Evolutionary conservation across 2,113 vertebrate species (phyloP).

Genomic region (Pontoporia blainvillei): DNA sequence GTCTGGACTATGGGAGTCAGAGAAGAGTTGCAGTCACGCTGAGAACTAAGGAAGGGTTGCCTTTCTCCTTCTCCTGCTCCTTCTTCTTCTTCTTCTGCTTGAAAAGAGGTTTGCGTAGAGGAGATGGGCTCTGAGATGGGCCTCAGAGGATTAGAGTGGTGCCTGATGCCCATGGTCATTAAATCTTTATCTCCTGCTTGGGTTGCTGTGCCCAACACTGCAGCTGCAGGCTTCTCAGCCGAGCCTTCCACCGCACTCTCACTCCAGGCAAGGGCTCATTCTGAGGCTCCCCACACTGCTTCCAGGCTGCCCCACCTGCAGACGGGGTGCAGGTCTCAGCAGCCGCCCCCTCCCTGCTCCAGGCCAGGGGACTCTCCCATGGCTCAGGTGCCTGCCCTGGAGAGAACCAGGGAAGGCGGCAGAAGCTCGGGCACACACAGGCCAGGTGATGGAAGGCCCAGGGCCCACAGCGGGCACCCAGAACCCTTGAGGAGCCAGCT

Average conservation of each 20-base stretch:
- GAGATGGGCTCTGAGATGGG: background rate
- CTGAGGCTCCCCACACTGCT: background rate
- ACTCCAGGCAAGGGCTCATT: no score
- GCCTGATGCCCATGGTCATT: background rate
- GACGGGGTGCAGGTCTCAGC: background rate
- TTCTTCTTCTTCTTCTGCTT: background rate
- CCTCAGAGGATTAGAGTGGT: background rate
- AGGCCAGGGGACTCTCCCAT: no score
- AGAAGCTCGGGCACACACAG: no score
- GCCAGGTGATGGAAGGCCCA: background rate
- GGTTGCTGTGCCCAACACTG: background rate
- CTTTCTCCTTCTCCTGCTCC: background rate
- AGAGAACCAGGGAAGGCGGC: background rate
- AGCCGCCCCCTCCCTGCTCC: background rate
- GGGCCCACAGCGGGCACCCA: rapidly evolving
- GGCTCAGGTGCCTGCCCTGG: background rate
- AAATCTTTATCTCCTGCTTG: background rate
- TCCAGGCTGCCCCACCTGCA: background rate
- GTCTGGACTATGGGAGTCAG: background rate
- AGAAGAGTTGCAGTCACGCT: background rate
- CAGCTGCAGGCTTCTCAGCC: background rate
- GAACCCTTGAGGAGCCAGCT: background rate
- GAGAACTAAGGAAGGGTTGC: background rate
- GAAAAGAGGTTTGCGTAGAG: background rate
- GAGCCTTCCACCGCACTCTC: rapidly evolving